Base-by-base conservation (phyloP, 2,113 vertebrate genomes). In the Nothobranchius kuhntae region DNA sequence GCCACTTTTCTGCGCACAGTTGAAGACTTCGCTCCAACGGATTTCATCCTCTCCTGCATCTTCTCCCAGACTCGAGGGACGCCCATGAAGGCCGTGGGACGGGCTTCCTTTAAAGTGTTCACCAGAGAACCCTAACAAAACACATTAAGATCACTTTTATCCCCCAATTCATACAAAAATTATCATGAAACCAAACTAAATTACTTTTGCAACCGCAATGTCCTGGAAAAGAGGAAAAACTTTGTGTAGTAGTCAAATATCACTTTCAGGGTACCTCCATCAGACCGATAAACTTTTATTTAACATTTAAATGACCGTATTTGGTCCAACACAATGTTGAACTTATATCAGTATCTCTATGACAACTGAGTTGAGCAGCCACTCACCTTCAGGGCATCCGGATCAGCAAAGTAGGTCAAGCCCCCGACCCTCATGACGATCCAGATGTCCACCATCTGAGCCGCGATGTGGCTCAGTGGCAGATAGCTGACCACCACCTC, bases 61-160 rank as follows among this genome's bases (percentile, higher is more conserved):
- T 99, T 99, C 73, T 98, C 97, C 97, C 97, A 99, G 48, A 99
- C 93, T 0, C 94, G 94, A 0, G 98, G 98, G 35, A 99, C 96
- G 2, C 95, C 98, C 92, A 98, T 21, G 77, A 99, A 98, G 3
- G 86, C 85, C 0, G 97, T 98, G 9, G 98, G 98, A 26, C 91
- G 94, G 54, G 95, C 94, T 13, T 99, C 95, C 77, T 89, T 89
- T 81, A 99, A 45, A 0, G 96, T 98, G 65, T 89, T 91, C 0
- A 93, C 90, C 87, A 99, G 72, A 7, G 92, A 94, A 58, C 97
- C 98, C 97, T 99, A 91, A 8, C 0, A 44, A 1, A 9, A 36
- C 1, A 53, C 6, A 40, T 7, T 40, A 40, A 40, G 9, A 40
- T 40, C 6, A 40, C 38, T 40, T 30, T 30, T 40, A 40, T 40